Evolutionary conservation across 1,140 invertebrate genomes (phyloP).

Genomic region (Globodera rostochiensis): DNA sequence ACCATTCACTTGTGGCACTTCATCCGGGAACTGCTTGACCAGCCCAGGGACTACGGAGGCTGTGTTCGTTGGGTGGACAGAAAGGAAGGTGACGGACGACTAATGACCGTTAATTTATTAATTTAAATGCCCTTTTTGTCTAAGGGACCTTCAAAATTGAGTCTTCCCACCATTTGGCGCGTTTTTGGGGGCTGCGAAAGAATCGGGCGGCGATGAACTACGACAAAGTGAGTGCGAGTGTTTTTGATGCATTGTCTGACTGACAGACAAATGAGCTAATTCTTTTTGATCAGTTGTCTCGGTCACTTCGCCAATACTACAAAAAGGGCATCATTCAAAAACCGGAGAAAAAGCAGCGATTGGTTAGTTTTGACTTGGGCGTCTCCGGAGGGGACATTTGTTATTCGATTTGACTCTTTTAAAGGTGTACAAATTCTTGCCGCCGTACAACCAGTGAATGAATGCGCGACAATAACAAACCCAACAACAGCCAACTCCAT

Average conservation of each 20-base stretch:
- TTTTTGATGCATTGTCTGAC: neutral
- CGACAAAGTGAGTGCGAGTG: conserved; percentile 75
- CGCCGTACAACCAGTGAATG: conserved; percentile 58
- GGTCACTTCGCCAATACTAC: conserved; percentile 97
- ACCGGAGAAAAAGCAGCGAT: conserved; percentile 90
- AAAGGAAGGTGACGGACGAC: conserved; percentile 72
- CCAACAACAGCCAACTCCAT: too few relatives aligned
- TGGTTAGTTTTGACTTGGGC: conserved; percentile 66
- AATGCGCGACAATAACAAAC: neutral
- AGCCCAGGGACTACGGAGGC: conserved; percentile 81
- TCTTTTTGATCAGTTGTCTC: conserved; percentile 72
- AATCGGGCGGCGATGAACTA: conserved; percentile 99
- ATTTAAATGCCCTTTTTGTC: conserved; percentile 26
- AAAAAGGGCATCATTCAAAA: conserved; percentile 99
- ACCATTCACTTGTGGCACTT: conserved; percentile 99
- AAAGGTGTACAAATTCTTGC: conserved; percentile 85
- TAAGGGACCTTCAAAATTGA: conserved; percentile 94
- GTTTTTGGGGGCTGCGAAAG: conserved; percentile 92
- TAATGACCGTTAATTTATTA: conserved; percentile 31
- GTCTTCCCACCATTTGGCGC: conserved; percentile 90
- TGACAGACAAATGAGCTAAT: neutral
- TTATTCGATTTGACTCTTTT: neutral
- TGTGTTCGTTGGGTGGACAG: conserved; percentile 96
- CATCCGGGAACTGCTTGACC: conserved; percentile 87
- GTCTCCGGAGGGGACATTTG: too few relatives aligned